Evolutionary conservation across 30 jellyfish, hydroid and myxozoan genomes (phyloP).

Genomic region (Aurelia sp.): DNA sequence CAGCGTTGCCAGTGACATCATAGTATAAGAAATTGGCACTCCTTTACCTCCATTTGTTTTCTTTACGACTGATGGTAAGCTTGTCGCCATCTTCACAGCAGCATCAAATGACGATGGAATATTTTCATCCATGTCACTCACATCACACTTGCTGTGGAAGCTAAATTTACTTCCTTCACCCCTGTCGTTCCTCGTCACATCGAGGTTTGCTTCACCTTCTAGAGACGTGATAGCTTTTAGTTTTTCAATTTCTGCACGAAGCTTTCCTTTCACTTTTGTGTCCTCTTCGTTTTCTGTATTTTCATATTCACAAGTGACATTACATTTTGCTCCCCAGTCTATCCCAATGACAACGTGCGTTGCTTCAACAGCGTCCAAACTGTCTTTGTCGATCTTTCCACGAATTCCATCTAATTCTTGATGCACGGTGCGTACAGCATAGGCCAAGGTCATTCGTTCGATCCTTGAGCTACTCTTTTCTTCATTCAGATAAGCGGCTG

Average conservation of each 20-base stretch:
- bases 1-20: slow-evolving; percentile 46
- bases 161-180: slow-evolving; percentile 25
- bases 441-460: slow-evolving; percentile 49
- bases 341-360: slow-evolving; percentile 77
- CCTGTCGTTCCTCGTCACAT: neutral
- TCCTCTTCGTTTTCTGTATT: slow-evolving; percentile 35
- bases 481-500: slow-evolving; percentile 55
- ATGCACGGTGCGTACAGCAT: slow-evolving; percentile 44
- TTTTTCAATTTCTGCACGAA: slow-evolving; percentile 50
- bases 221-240: slow-evolving; percentile 13
- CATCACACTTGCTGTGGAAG: slow-evolving; percentile 57
- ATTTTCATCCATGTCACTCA: slow-evolving; percentile 33
- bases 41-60: slow-evolving; percentile 67
- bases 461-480: slow-evolving; percentile 54
- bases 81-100: slow-evolving; percentile 35
- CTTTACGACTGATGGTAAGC: slow-evolving; percentile 48
- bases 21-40: slow-evolving; percentile 27
- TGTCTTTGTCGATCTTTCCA: slow-evolving; percentile 30
- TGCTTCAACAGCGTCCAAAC: slow-evolving; percentile 44
- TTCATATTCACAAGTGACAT: slow-evolving; percentile 46
- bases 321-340: slow-evolving; percentile 84
- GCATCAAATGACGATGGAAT: slow-evolving; percentile 65
- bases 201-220: slow-evolving; percentile 51
- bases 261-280: slow-evolving; percentile 37
- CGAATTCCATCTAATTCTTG: slow-evolving; percentile 63